Base-by-base conservation (phyloP, 2,888 invertebrate genomes). In the Drosophila paranaensis region DNA sequence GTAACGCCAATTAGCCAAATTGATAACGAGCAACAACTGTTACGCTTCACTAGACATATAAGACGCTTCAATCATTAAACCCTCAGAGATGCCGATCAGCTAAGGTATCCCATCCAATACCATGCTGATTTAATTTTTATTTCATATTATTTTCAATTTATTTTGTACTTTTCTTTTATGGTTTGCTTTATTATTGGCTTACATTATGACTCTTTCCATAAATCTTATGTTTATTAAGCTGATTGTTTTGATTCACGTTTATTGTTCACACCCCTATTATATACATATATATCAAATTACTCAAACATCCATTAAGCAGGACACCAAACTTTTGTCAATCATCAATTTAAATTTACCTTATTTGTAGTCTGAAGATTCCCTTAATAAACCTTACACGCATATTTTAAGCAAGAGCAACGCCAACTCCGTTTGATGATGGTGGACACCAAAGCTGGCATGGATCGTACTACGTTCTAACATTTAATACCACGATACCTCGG, bases 11-110 rank as follows among this genome's bases (percentile, higher is more conserved):
- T 80, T 86, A 86, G 86, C 80, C 80, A 86, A 86, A 89, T 89
- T 88, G 56, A 70, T 54, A 13, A 71, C 45, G 65, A 83, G 61
- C 68, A 77, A 69, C 45, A 72, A 77, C 35, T 65, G 69, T 84
- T 89, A 85, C 84, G 89, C 84, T 85, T 90, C 71, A 73, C 50
- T 90, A 86, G 73, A 61, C 63, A 56, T 66, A 37, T 79, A 87
- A 87, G 70, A 74, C 63, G 69, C 71, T 65, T 46, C 74, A 43
- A 57, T 48, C 43, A 42, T 40, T 55, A 62, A 45, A 56, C 14
- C 39, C n/a, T 10, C 56, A 62, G 10, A 25, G 16, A 25, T 30
- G 25, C 39, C 33, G 8, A 45, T 25, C 40, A 30, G 57, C 13
- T 46, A 46, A 39, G 27, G 40, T 30, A 48, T 48, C 30, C 20